Base-by-base conservation (phyloP, 2,113 vertebrate species). In the Gallinago jamesoni region DNA sequence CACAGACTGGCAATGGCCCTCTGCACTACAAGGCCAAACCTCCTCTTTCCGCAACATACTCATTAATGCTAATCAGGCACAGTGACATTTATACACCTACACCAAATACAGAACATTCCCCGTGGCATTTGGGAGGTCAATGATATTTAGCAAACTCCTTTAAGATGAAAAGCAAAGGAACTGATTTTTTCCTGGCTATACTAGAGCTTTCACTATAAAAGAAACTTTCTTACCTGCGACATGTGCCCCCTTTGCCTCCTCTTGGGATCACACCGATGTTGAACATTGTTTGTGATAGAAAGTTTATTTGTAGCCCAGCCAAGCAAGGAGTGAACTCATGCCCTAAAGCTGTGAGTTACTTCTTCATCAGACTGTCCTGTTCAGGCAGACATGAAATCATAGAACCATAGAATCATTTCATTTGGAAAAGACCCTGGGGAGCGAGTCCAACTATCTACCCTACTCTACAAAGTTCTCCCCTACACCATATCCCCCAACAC, bases 71-170 rank as follows among this genome's bases (percentile, higher is more conserved):
- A 24, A 56, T 23, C 3, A 1, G 28, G 31, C 37, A 68, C 1
- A 0, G 47, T 0, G 1, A 53, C 25, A 33, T 62, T 53, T 24
- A 8, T 12, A 22, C 23, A 28, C 17, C n/a, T 8, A 18, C 45
- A n/a, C 28, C 57, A 43, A 39, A n/a, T 5, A 5, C 41, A 60
- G 31, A 74, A 43, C 33, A 74, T 23, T 17, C 2, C 25, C 25
- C 18, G 3, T 2, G 10, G 41, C 37, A n/a, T 89, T 78, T 62
- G 37, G 14, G 55, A 77, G 8, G 18, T 9, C 28, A 76, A 30
- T 8, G 3, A 24, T 18, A 5, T 39, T 74, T 9, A 68, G n/a
- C 25, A 47, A 24, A 30, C 8, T 55, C 39, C 33, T 56, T 52
- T 57, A 35, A 35, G 55, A 6, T 14, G 11, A 33, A 79, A 87